Conservation (phyloP, 1,140 invertebrate genomes). For the Atta cephalotes region DNA sequence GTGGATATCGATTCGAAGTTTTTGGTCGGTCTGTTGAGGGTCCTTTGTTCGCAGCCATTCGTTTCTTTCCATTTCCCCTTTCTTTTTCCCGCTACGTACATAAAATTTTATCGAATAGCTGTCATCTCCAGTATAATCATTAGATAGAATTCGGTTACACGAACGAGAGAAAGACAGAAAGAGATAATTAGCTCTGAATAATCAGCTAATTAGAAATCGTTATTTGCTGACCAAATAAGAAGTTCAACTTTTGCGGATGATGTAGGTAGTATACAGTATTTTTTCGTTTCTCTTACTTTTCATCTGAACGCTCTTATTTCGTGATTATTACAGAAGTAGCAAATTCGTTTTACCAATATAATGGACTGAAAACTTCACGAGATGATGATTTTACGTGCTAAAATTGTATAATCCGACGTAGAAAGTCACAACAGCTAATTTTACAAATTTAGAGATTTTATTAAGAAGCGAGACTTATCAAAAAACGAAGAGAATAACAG, state of each 20-base stretch:
- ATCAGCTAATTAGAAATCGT: constrained; percentile 22
- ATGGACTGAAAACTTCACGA: background rate
- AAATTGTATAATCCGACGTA: background rate
- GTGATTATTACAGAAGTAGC: background rate
- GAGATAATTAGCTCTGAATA: constrained; percentile 3
- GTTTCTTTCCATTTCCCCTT: constrained; percentile 19
- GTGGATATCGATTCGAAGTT: constrained; percentile 67
- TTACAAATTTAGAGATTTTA: constrained; percentile 7
- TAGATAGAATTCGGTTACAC: constrained; percentile 1
- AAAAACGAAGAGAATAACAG: background rate
- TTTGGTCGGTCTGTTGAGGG: constrained; percentile 45
- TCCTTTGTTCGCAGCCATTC: constrained; percentile 64
- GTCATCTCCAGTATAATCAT: constrained; percentile 3
- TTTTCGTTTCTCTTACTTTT: background rate
- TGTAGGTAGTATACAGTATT: background rate
- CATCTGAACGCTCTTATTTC: background rate
- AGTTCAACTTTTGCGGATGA: background rate
- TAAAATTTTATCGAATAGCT: constrained; percentile 48
- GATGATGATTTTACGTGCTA: background rate
- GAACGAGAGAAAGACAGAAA: background rate
- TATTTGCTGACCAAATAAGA: background rate
- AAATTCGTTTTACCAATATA: background rate
- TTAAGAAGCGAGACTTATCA: background rate
- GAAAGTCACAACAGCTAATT: background rate
- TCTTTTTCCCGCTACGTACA: background rate